These are phyloP conservation scores for Nothocercus julius DNA, from an alignment of 2,113 vertebrate genomes.

Conservation along the genomic window DNA sequence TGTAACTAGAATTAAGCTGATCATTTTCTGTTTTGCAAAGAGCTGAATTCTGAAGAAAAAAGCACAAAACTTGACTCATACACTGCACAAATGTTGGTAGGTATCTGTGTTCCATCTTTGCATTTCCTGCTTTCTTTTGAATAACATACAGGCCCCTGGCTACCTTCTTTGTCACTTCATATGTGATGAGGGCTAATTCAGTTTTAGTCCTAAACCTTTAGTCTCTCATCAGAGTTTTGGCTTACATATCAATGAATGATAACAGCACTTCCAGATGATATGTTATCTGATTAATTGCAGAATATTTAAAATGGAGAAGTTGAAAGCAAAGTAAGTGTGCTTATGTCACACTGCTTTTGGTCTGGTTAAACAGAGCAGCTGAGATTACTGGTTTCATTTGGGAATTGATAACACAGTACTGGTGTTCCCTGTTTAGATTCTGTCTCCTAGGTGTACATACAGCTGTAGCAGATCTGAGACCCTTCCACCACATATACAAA, in stretches of 20 bases:
- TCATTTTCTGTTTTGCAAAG: not conserved
- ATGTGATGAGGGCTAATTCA: not conserved
- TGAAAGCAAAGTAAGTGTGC: not conserved
- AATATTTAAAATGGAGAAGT: not conserved
- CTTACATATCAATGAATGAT: not conserved
- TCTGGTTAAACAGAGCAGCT: not conserved
- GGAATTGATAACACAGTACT: not conserved
- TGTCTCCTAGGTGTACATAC: not conserved
- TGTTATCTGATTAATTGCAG: not conserved
- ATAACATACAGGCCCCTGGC: not conserved
- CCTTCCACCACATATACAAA: not conserved
- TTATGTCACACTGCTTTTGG: not conserved
- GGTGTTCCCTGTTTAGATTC: not conserved
- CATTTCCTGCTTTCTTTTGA: not conserved
- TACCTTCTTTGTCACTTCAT: not conserved
- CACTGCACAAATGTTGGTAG: not conserved
- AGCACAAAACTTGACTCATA: not conserved
- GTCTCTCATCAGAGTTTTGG: not conserved
- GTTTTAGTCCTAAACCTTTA: not conserved
- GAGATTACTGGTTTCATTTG: not conserved
- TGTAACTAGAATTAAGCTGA: not conserved
- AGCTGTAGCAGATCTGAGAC: not conserved
- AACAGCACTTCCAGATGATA: not conserved
- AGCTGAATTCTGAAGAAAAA: not conserved
- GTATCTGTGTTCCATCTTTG: not conserved